Conservation (phyloP, 2,797 vertebrate genomes). For the Tapera naevia region DNA sequence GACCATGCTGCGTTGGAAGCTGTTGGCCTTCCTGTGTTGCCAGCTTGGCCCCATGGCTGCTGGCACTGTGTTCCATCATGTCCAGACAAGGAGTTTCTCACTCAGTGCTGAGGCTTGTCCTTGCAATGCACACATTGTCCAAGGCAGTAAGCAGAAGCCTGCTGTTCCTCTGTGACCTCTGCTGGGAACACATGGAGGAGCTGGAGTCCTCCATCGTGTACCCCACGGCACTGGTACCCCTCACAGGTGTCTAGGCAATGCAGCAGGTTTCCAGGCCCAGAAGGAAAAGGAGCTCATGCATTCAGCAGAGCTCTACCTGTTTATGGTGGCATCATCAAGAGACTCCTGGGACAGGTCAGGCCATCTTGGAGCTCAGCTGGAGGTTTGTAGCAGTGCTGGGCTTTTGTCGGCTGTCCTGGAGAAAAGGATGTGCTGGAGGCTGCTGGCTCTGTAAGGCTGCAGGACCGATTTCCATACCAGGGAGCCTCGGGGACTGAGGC, state of each 20-base stretch:
- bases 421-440: background rate
- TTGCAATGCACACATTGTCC: background rate
- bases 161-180: fast-evolving
- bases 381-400: background rate
- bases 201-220: background rate
- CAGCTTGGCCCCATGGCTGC: background rate
- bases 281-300: background rate
- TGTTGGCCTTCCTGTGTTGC: background rate
- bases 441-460: background rate
- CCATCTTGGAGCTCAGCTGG: background rate
- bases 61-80: fast-evolving
- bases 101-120: background rate
- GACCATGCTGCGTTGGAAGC: background rate
- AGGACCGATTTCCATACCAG: background rate
- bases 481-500: background rate
- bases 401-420: background rate
- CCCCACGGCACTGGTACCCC: background rate
- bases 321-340: background rate
- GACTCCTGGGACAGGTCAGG: background rate
- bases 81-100: background rate
- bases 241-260: background rate
- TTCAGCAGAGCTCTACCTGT: background rate
- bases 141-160: background rate
- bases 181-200: background rate
- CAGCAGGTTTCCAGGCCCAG: background rate